Base-by-base conservation (phyloP, 2,113 vertebrate genomes). In the Ictalurus punctatus region DNA sequence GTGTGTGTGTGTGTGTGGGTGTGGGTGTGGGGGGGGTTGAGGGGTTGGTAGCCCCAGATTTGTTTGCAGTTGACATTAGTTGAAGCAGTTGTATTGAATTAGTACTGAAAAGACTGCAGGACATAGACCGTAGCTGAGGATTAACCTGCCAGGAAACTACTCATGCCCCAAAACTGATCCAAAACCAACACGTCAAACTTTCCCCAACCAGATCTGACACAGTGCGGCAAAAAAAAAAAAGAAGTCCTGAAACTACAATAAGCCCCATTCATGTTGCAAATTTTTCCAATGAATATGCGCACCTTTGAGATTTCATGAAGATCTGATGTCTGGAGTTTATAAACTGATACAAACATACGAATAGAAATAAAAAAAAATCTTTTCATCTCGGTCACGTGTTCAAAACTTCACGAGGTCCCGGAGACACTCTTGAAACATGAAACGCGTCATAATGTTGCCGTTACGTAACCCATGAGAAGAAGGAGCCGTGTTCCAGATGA, bases 121-220 rank as follows among this genome's bases (percentile, higher is more conserved):
- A 19, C 27, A 54, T n/a, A 9, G 30, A 61, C 21, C 1, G 56
- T 7, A 76, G 21, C 61, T 71, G 48, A 19, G 16, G 63, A 73
- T 69, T 82, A 54, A 34, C 30, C 79, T 56, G 52, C 79, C 58
- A 86, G 71, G 40, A 79, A 86, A 69, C 23, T 48, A 58, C n/a
- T 86, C 34, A 21, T 48, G 40, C 37, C 52, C 52, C 14, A 71
- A n/a, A 83, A 27, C 63, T 6, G 69, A n/a, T 59, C 79, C 79
- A 88, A 83, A 87, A 59, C 30, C 79, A 88, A 76, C 71, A 86
- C 19, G 9, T 40, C 81, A 40, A 63, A 13, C 3, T 83, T 63
- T 63, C 81, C 58, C 17, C 16, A 10, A 19, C 14, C 1, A 2
- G 76, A 27, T 79, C 25, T 4, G 23, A 30, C 44, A 79, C 78